Conservation (phyloP, 2,113 vertebrate species). For the Bos indicus region DNA sequence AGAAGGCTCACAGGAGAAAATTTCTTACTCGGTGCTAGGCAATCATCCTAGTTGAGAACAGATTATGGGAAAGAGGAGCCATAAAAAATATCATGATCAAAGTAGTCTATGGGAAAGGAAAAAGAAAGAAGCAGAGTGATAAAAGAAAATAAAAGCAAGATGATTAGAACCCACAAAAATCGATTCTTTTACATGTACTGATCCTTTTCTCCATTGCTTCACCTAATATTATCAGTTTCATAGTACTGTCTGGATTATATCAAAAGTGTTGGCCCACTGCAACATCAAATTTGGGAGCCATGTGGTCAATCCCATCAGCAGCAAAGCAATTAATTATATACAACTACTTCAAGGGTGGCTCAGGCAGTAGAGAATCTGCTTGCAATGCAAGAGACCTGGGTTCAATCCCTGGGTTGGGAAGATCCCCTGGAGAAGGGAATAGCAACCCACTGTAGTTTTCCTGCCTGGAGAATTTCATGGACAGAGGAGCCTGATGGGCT, state of each 20-base stretch:
- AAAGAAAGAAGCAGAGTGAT: background rate
- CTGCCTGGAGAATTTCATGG: background rate
- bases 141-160: background rate
- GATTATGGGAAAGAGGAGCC: background rate
- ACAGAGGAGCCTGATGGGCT: background rate
- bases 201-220: background rate
- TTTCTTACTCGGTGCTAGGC: background rate
- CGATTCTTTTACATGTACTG: background rate
- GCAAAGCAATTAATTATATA: background rate
- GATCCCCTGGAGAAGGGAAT: background rate
- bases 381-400: background rate
- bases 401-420: background rate
- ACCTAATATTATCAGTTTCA: background rate
- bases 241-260: background rate
- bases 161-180: background rate
- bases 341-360: background rate
- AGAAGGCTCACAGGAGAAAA: background rate
- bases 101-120: background rate
- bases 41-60: background rate
- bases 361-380: background rate
- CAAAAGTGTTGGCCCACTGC: background rate
- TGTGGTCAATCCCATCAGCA: background rate
- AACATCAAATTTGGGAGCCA: background rate
- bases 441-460: background rate
- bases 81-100: background rate